phyloP scores from a whole-genome alignment of 2,888 invertebrate genomes.

The Nemoura dubitans region DNA sequence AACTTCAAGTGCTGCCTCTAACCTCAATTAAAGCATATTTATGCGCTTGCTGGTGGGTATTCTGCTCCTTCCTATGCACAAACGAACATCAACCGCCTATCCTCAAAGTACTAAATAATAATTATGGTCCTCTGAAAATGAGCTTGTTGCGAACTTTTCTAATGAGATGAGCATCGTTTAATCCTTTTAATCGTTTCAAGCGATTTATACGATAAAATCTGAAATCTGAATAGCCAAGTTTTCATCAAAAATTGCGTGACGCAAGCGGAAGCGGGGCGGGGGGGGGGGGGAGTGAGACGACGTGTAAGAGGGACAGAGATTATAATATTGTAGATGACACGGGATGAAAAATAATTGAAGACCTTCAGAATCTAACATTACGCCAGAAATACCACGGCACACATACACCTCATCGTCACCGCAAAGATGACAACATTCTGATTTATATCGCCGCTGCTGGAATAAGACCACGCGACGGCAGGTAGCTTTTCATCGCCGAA shows the following conservation, averaged over 20 bases:
- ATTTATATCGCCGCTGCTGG: not conserved
- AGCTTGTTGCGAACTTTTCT: not conserved
- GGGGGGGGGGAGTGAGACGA: not conserved
- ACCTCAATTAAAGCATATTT: not conserved
- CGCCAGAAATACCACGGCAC: not conserved
- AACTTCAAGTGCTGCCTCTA: not conserved
- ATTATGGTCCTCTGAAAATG: not conserved
- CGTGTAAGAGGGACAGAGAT: not conserved
- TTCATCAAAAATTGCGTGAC: not conserved
- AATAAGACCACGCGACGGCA: not conserved
- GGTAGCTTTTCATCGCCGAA: not conserved
- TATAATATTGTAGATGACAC: constrained; percentile 12
- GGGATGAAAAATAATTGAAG: constrained; percentile 4
- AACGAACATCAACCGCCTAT: not conserved
- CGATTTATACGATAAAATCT: not conserved
- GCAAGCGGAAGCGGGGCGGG: not conserved
- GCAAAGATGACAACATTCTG: not conserved
- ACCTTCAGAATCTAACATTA: not conserved
- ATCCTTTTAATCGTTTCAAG: constrained; percentile 12
- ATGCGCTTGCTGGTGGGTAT: not conserved
- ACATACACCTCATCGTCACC: not conserved
- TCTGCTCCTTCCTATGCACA: not conserved
- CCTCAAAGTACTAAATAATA: not conserved
- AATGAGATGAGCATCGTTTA: not conserved
- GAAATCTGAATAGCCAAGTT: not conserved